phyloP scores from a whole-genome alignment of 1,140 invertebrate genomes.

The Arctopsyche grandis region DNA sequence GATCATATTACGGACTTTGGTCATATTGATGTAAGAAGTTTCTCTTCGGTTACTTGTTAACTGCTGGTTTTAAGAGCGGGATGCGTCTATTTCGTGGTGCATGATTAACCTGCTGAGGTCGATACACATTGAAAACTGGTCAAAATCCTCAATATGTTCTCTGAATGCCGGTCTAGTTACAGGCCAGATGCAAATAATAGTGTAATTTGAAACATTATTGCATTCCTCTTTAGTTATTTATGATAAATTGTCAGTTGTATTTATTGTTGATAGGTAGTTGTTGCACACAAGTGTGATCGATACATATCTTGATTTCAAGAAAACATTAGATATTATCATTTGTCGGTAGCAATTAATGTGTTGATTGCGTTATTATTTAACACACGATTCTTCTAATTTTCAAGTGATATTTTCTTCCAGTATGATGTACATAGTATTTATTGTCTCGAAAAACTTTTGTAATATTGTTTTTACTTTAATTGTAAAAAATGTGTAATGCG shows the following conservation, averaged over 20 bases:
- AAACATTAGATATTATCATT: background rate
- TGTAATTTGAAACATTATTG: conserved; percentile 26
- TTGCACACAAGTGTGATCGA: background rate
- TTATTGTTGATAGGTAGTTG: conserved; percentile 1
- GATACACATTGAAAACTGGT: background rate
- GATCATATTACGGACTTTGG: too few relatives aligned
- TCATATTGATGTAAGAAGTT: too few relatives aligned
- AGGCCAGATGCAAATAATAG: conserved; percentile 6
- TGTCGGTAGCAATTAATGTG: background rate
- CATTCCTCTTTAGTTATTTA: conserved; percentile 26
- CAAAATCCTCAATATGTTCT: background rate
- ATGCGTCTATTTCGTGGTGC: background rate
- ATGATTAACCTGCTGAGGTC: background rate
- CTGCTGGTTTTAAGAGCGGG: too few relatives aligned
- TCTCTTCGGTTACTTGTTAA: too few relatives aligned
- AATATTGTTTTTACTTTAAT: conserved; percentile 29
- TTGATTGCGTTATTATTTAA: too few relatives aligned
- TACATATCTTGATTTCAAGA: background rate
- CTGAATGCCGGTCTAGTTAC: background rate
- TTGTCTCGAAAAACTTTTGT: conserved; percentile 37
- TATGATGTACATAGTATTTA: conserved; percentile 41
- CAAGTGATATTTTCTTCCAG: conserved; percentile 10
- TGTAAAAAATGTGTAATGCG: conserved; percentile 24
- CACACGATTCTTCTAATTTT: background rate
- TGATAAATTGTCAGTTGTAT: background rate